Evolutionary conservation across 2,797 vertebrate genomes (phyloP), one percentile per base, ranked within the genome.

Genomic region (Phoxinus dragarum): DNA sequence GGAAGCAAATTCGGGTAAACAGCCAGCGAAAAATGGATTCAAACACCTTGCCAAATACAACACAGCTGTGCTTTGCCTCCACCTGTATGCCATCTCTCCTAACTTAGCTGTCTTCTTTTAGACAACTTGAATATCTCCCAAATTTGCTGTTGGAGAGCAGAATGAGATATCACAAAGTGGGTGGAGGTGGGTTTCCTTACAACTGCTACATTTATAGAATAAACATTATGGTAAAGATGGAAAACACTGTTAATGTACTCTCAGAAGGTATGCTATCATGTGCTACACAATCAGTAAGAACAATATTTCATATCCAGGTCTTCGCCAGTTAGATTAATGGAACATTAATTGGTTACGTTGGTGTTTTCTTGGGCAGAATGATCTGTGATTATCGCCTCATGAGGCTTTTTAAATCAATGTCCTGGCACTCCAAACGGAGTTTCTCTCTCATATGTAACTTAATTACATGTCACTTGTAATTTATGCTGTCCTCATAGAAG

Each of bases 1-100:
- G 61, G 86, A 92, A 90, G 87, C 82, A 89, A 91, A 92, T 90
- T 72, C 47, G 36, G 89, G 89, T 86, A 90, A 92, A 91, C 85
- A 89, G 19, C 71, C 61, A 88, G 83, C 23, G 86, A 90, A 91
- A 82, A 90, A 90, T 79, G 78, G 82, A 61, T 88, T 80, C 74
- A 47, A 91, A 92, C 83, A 90, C 85, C 40, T 89, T 81, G 84
- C 17, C 49, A 68, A 83, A 90, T 89, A 90, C 80, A 89, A 84
- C 66, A 84, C 75, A 64, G 72, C 47, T 49, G 52, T 44, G n/a
- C 19, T 3, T 31, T 75, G 59, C 23, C 44, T 61, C 54, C 27
- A 66, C 69, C 31, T 47, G 42, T 66, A 44, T 44, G 17, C 16
- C n/a, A 19, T 47, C 17, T 42, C 5, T 23, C 68, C 19, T 8